phyloP scores from a whole-genome alignment of 2,113 vertebrate genomes.

The Atlantisia rogersi region DNA sequence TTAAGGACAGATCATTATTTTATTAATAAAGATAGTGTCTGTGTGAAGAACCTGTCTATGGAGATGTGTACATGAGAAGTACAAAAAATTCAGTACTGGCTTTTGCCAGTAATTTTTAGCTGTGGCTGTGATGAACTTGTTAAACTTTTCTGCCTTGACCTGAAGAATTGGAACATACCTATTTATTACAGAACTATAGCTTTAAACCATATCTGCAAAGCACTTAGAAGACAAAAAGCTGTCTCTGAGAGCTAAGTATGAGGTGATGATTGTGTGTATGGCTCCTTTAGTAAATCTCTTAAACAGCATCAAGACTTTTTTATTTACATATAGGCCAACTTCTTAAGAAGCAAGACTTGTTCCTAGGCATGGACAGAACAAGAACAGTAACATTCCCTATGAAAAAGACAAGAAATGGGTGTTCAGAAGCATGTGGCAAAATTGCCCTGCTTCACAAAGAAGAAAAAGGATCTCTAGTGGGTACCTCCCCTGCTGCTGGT shows the following conservation, averaged over 20 bases:
- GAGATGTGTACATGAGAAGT: not conserved
- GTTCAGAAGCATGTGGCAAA: not conserved
- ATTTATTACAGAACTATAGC: not conserved
- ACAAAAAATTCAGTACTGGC: not conserved
- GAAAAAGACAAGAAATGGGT: not conserved
- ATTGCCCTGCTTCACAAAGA: not conserved
- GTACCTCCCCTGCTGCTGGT: not conserved
- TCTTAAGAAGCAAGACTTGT: not conserved
- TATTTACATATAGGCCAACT: not conserved
- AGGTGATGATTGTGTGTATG: not conserved
- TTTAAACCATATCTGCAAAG: not conserved
- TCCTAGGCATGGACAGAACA: not conserved
- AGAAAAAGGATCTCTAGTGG: not conserved
- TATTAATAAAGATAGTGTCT: not conserved
- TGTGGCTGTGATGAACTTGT: not conserved
- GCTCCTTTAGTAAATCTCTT: not conserved
- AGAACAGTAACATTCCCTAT: not conserved
- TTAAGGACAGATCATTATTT: not conserved
- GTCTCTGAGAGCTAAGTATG: not conserved
- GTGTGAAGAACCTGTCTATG: not conserved
- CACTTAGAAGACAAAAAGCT: not conserved
- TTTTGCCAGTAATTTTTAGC: not conserved
- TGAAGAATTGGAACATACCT: not conserved
- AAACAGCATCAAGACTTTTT: not conserved
- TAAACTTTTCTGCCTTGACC: not conserved